Evolutionary conservation across 2,797 vertebrate genomes (phyloP), one percentile per base, ranked within the genome.

Genomic region (Danio tinwini): DNA sequence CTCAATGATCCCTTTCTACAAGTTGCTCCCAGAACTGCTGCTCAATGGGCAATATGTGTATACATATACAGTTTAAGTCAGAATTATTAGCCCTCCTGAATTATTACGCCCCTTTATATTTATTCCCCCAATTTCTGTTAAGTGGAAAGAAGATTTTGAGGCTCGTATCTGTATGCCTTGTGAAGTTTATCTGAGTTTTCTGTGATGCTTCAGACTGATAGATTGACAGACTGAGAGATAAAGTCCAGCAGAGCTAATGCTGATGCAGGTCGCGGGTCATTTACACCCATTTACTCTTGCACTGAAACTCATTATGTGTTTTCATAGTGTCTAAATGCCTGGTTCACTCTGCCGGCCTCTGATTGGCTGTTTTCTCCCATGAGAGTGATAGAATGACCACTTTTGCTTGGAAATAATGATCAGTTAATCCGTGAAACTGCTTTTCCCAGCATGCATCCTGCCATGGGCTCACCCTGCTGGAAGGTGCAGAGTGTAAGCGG

Each of bases 381-480:
- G 77, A 86, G 70, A 8, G 72, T 81, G 81, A 87, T 72, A 82
- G 86, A 88, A 85, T 88, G 88, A 86, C 84, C 69, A 82, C 84
- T 81, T 29, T 68, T 80, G 85, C 87, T 86, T 79, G 85, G 82
- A 61, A 81, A 69, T 86, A 85, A 78, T 82, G 87, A 92, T 91
- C 91, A 90, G 80, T 89, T 74, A 75, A 85, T 88, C 92, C 86
- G 89, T 92, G 91, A 92, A 87, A 84, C 85, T 82, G 74, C 56
- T 75, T 86, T 69, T 83, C 72, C 77, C 76, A 79, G 74, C 37
- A 58, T 80, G 73, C 69, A 68, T 47, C 40, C 68, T 82, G 71
- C 52, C 11, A 77, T 67, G 70, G 85, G 84, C 78, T 78, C 74
- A 82, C 72, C 68, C 21, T 58, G 47, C n/a, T 52, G 8, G n/a